Evolutionary conservation across 2,113 vertebrate species (phyloP), one percentile per base, ranked within the genome.

Genomic region (Neodon shergylaensis): DNA sequence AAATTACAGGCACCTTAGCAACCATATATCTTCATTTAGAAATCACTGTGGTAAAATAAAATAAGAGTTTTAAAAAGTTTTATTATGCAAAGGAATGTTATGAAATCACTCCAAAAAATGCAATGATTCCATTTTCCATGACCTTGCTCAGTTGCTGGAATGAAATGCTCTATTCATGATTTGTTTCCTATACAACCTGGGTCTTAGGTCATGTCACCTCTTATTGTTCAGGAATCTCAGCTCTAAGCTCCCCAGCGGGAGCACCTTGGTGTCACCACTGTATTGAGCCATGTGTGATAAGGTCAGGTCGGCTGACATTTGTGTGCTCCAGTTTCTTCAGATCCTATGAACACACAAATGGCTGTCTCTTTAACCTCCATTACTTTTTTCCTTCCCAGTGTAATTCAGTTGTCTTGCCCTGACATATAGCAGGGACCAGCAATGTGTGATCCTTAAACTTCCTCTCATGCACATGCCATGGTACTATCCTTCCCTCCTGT

Each of bases 371-470:
- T 66, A 28, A 63, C 58, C 92, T 79, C 81, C 63, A 61, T 14
- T 39, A 79, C 81, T 91, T 65, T 70, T 95, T 90, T 94, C 83
- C 91, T 98, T 98, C 94, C 76, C 66, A 3, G 36, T 85, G 26
- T 88, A n/a, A 88, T 98, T 78, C 84, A 88, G 49, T n/a, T 95
- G 33, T 90, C 78, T 97, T 94, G 93, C 88, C 96, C 81, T 96
- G 92, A 93, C 93, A 92, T 65, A 92, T 14, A 83, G 12, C 73
- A 89, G 73, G 58, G 76, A 65, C 68, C 83, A 92, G 86, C 63
- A 83, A 28, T 83, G 39, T 14, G 2, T 92, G 94, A 44, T 79
- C 90, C 79, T 96, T 96, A 92, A 81, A 77, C 93, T 90, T 93
- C 94, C 63, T 95, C 70, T 82, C 92, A 72, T 85, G 65, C 72